Conservation (phyloP, 1,140 invertebrate genomes). For the Protaetia brevitarsis region DNA sequence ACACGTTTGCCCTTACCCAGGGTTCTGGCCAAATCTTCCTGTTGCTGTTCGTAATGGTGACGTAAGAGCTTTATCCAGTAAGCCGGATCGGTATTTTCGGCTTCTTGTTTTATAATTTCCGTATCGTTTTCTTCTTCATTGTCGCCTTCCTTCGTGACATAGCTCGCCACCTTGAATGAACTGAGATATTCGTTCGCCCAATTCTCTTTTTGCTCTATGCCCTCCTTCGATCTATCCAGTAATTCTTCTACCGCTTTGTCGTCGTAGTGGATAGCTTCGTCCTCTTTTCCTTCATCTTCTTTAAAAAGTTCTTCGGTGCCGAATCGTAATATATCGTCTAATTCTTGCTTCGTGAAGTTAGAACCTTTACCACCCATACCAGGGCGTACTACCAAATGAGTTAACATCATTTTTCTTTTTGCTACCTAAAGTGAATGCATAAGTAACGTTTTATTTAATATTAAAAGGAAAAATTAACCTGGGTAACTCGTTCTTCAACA, state of each 20-base stretch:
- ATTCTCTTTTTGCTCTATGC: conserved; percentile 97
- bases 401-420: conserved; percentile 99
- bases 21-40: conserved; percentile 87
- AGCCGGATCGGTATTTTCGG: conserved; percentile 95
- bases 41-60: conserved; percentile 99
- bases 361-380: conserved; percentile 94
- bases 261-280: conserved; percentile 94
- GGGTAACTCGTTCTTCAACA: conserved; percentile 97
- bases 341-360: conserved; percentile 97
- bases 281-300: conserved; percentile 80
- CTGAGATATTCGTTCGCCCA: conserved; percentile 99
- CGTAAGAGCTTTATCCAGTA: conserved; percentile 99
- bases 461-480: conserved; percentile 81
- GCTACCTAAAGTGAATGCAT: conserved; percentile 33
- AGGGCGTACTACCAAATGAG: conserved; percentile 91
- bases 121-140: conserved; percentile 92
- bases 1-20: conserved; percentile 84
- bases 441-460: neutral
- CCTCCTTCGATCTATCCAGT: conserved; percentile 88
- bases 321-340: conserved; percentile 98
- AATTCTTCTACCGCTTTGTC: conserved; percentile 92
- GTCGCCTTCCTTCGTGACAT: conserved; percentile 93
- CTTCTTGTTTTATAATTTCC: conserved; percentile 97
- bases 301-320: conserved; percentile 99
- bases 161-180: conserved; percentile 96